These are phyloP conservation scores for Drosophila navojoa DNA, from an alignment of 1,140 invertebrate species.

Conservation along the genomic window DNA sequence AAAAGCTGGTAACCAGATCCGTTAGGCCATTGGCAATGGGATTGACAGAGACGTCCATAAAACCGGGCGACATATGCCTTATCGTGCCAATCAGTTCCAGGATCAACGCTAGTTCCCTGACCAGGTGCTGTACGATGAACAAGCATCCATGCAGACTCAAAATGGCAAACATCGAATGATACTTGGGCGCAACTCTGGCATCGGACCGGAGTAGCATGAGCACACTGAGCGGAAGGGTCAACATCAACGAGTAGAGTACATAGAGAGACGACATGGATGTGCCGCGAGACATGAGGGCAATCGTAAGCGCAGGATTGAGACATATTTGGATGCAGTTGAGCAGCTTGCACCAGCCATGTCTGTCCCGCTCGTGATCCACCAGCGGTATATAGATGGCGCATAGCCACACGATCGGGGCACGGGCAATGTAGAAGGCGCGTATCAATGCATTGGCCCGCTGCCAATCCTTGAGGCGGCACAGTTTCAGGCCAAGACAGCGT, in stretches of 20 bases:
- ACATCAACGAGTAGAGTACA: neutral
- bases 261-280: neutral
- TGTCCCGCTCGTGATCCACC: conserved; percentile 45
- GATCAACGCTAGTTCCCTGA: neutral
- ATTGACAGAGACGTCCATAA: neutral
- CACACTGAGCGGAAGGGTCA: neutral
- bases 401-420: conserved; percentile 22
- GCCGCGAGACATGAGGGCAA: neutral
- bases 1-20: neutral
- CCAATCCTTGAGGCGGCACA: neutral
- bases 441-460: neutral
- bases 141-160: neutral
- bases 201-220: neutral
- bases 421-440: neutral
- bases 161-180: neutral
- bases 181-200: neutral
- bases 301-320: neutral
- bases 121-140: neutral
- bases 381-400: conserved; percentile 33
- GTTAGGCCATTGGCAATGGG: neutral
- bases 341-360: conserved; percentile 60
- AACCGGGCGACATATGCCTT: neutral
- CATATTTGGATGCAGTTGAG: conserved; percentile 56
- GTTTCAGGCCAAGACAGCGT: neutral
- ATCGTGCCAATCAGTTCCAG: neutral